Evolutionary conservation across 2,113 vertebrate species (phyloP), one percentile per base, ranked within the genome.

Genomic region (Rafetus swinhoei): DNA sequence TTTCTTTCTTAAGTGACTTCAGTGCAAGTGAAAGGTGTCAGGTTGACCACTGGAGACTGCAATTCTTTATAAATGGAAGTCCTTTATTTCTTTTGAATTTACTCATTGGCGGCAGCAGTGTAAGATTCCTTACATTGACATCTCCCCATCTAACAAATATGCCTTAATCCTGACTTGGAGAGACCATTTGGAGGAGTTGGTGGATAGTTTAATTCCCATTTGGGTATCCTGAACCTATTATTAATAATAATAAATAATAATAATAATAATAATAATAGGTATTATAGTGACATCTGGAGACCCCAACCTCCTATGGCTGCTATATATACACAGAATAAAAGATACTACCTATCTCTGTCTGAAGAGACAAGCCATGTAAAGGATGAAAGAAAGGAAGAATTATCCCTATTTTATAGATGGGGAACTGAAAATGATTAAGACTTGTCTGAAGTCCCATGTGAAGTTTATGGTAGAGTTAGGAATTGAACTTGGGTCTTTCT

Each of bases 381-480:
- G 57, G 62, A 72, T 72, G 60, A 84, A 50, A 4, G 2, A 29
- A 52, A 89, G 80, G 60, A 90, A 93, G 84, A 69, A 79, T 9
- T 84, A 69, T 15, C 85, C 90, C 39, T n/a, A 29, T 18, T 90
- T 94, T 91, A 80, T 52, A 84, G 82, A 72, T 54, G 59, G 57
- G 76, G 85, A 79, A 93, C 89, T 62, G 89, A 92, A 52, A 85
- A 87, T 81, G 87, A 85, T 82, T 6, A 87, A 94, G 72, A 60
- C 95, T 92, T 88, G 90, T 1, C 0, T 86, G 56, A 82, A 56
- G 81, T 95, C 95, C 60, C 16, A 74, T 76, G 1, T 2, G 19
- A 69, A 87, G 54, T 93, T 79, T 91, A 81, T 92, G 60, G 62
- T 87, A 94, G 54, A 95, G 25, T 54, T 74, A 25, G 87, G 79